phyloP scores from a whole-genome alignment of 53 echinoderm and acorn worm genomes.

The Stichopus horrens region DNA sequence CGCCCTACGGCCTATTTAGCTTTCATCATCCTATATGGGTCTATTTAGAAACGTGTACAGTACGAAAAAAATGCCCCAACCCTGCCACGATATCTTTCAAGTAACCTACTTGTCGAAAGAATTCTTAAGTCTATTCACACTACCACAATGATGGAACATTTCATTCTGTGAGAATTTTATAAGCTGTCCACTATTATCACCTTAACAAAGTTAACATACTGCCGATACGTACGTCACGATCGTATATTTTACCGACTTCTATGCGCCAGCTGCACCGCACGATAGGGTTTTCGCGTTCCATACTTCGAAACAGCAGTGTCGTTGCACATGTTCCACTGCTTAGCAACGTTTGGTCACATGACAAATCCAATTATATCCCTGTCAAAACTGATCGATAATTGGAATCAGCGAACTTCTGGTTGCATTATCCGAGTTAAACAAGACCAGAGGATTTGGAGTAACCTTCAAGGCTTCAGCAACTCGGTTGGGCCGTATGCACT shows the following conservation, averaged over 20 bases:
- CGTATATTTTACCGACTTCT: not conserved
- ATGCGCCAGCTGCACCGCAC: too few relatives aligned
- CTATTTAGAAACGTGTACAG: too few relatives aligned
- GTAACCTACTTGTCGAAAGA: too few relatives aligned
- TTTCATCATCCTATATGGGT: too few relatives aligned
- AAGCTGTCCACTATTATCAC: too few relatives aligned
- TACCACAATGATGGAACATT: too few relatives aligned
- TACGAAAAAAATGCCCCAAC: too few relatives aligned
- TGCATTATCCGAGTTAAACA: not conserved
- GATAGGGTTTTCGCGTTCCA: not conserved
- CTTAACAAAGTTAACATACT: not conserved
- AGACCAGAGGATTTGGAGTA: not conserved
- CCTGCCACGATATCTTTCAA: too few relatives aligned
- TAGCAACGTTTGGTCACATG: not conserved
- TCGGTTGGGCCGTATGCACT: not conserved
- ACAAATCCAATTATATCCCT: not conserved
- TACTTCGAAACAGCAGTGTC: not conserved
- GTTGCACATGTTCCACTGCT: not conserved
- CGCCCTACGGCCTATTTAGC: too few relatives aligned
- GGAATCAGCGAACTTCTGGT: not conserved
- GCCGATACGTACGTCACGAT: not conserved
- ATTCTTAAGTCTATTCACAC: too few relatives aligned
- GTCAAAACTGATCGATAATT: not conserved
- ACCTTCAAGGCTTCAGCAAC: not conserved
- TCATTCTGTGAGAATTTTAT: too few relatives aligned